Evolutionary conservation across 2,888 invertebrate genomes (phyloP), one percentile per base, ranked within the genome.

Genomic region (Machimus rusticus): DNA sequence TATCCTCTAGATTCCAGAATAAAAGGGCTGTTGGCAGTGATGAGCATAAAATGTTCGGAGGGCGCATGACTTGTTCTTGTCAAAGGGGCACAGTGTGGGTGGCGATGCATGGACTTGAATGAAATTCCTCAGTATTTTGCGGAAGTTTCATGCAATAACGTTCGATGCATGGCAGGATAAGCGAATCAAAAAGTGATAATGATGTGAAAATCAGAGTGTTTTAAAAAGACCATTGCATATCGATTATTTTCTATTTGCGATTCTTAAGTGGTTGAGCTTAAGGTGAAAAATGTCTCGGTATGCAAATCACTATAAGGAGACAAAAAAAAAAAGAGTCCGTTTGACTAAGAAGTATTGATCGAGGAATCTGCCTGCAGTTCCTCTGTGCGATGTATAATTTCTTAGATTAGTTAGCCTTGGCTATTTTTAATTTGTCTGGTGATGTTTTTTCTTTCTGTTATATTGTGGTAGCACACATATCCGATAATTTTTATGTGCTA

Each of bases 1-100:
- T 57, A 19, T 19, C 66, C 8, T 23, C 57, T 34, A 39, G 39
- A 8, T 66, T 66, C 16, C 12, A 23, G 57, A 57, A 57, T 6
- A 57, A 19, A 6, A 23, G 23, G 19, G 23, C 66, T 66, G 23
- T 66, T 66, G 66, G 66, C 23, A 76, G 39, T 39, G 39, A 37
- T 37, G 76, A 34, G 5, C n/a, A 34, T 28, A 34, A n/a, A 14
- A 16, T 31, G 12, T 76, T 76, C n/a, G 9, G 76, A 77, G 55
- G 57, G 88, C 88, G 88, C 88, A 88, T 88, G 88, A 31, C 34
- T 74, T n/a, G 14, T 43, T 81, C 74, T 51, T 78, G 88, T 88
- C 88, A 88, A 79, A 84, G 77, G 31, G 28, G 39, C 37, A n/a
- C 39, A 55, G 51, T 51, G 51, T 46, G 37, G 66, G 82, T 82